These are phyloP conservation scores for Centropus bengalensis DNA, from an alignment of 2,113 vertebrate species.

Conservation along the genomic window DNA sequence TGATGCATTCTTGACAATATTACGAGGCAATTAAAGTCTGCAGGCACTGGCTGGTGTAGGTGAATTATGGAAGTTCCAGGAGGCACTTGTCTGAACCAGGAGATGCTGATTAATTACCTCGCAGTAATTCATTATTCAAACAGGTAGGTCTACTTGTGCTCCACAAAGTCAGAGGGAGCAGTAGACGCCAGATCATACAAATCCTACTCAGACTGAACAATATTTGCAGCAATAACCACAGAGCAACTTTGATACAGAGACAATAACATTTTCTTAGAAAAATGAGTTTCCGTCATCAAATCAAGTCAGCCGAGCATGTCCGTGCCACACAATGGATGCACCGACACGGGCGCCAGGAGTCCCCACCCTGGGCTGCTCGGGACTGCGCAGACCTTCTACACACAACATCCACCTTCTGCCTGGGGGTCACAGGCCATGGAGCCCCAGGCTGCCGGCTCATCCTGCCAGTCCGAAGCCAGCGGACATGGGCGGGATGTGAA, in stretches of 20 bases:
- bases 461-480: neutral
- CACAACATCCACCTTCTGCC: no score
- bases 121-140: conserved; percentile 2
- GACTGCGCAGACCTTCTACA: neutral
- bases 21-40: conserved; percentile 30
- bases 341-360: neutral
- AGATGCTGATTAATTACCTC: conserved; percentile 49
- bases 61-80: neutral
- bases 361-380: neutral
- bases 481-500: neutral
- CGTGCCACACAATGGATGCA: no score
- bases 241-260: neutral
- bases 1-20: conserved; percentile 12
- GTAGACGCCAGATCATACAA: neutral
- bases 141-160: neutral
- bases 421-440: no score
- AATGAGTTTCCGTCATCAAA: neutral
- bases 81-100: conserved; percentile 1
- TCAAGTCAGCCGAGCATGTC: neutral
- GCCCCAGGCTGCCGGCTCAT: neutral
- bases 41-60: neutral
- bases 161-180: neutral
- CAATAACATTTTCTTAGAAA: neutral
- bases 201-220: neutral
- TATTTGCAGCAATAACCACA: neutral